phyloP scores from a whole-genome alignment of 2,888 invertebrate species.

The Diloba caeruleocephala region DNA sequence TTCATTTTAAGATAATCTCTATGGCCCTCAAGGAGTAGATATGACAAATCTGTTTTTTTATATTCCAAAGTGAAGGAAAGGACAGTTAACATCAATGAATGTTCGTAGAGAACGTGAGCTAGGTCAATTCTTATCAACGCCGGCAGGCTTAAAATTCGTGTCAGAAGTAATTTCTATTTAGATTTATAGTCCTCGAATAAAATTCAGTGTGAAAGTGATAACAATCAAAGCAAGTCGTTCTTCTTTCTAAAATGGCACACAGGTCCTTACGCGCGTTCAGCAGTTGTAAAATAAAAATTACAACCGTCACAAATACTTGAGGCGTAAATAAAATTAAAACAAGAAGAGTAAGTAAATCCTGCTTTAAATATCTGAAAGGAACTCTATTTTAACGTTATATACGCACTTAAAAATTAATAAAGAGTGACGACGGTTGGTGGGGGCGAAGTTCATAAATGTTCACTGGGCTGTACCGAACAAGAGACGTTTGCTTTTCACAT shows the following conservation, averaged over 20 bases:
- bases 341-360: slow-evolving; percentile 1
- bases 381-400: slow-evolving; percentile 30
- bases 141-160: slow-evolving; percentile 28
- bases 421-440: slow-evolving; percentile 16
- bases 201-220: slow-evolving; percentile 37
- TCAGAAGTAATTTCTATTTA: slow-evolving; percentile 40
- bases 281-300: slow-evolving; percentile 18
- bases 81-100: slow-evolving; percentile 24
- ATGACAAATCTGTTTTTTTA: slow-evolving; percentile 23
- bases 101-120: slow-evolving; percentile 9
- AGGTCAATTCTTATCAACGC: slow-evolving; percentile 35
- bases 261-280: slow-evolving; percentile 7
- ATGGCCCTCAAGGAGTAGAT: slow-evolving; percentile 17
- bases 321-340: slow-evolving; percentile 12
- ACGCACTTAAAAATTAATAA: slow-evolving; percentile 34
- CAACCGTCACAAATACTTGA: not conserved
- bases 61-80: slow-evolving; percentile 10
- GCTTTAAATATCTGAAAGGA: slow-evolving; percentile 12
- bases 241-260: slow-evolving; percentile 20
- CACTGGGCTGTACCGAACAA: slow-evolving; percentile 29
- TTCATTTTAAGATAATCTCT: too few species aligned
- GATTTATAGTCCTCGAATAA: slow-evolving; percentile 33
- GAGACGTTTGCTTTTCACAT: slow-evolving; percentile 46
- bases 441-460: slow-evolving; percentile 37
- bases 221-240: slow-evolving; percentile 31